Base-by-base conservation (phyloP, 2,797 vertebrate species). In the Gila robusta region DNA sequence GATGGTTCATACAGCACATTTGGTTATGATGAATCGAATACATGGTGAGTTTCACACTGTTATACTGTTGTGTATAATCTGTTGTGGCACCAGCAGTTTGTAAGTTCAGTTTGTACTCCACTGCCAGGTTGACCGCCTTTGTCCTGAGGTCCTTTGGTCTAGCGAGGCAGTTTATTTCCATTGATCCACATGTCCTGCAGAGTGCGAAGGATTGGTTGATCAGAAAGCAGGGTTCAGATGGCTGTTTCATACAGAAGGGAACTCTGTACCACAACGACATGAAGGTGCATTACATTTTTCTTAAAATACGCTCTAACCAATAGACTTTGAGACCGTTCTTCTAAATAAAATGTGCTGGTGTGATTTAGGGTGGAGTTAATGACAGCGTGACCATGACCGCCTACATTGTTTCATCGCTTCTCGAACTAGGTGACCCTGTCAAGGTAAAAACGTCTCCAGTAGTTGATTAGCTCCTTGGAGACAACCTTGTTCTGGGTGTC, bases 61-160 rank as follows among this genome's bases (percentile, higher is more conserved):
- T 37, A 5, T 35, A 14, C 5, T 35, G 2, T 32, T 37, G 5
- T 59, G 8, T 59, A 10, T 49, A 49, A n/a, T n/a, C 3, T 37
- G 47, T 2, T 56, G 19, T 71, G 47, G 47, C 1, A 6, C 17
- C 4, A 19, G 26, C 3, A 19, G 6, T 16, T 35, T 35, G 19
- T 78, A 49, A 49, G 1, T 16, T 56, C 19, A 56, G 54, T 56
- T 9, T 56, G 16, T 64, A 21, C 35, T 79, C 6, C 3, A 8
- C 12, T 16, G 2, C 1, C 69, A 97, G 97, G 96, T 87, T 97
- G 90, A 97, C 97, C 5, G 94, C 96, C 4, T 96, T 97, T 84
- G 96, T 97, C n/a, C 74, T 96, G 89, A 95, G 95, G 86, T 94
- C 95, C 1, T 97, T 97, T 85, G 88, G 90, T 85, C 94, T 94